Evolutionary conservation across 1,140 invertebrate genomes (phyloP).

Genomic region (Odontomachus brunneus): DNA sequence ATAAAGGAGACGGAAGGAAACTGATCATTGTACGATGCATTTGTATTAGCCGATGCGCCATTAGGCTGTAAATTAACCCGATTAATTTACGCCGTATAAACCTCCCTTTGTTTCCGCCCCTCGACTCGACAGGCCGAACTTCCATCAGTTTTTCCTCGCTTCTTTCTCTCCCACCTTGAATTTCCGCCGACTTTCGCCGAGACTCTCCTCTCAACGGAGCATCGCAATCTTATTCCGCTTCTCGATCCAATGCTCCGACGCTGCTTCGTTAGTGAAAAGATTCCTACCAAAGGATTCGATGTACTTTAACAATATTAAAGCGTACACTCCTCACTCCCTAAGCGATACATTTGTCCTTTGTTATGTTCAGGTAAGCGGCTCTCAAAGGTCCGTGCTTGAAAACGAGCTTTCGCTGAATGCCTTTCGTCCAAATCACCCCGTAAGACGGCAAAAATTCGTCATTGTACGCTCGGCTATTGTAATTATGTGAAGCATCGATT

Average conservation of each 20-base stretch:
- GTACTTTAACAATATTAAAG: constrained; percentile 74
- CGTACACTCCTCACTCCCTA: constrained; percentile 38
- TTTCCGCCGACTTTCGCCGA: constrained; percentile 28
- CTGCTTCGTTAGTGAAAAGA: constrained; percentile 72
- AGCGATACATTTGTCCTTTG: constrained; percentile 62
- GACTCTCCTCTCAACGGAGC: constrained; percentile 31
- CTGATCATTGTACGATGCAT: constrained; percentile 29
- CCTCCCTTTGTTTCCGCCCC: constrained; percentile 55
- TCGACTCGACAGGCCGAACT: constrained; percentile 53
- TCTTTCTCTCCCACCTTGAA: constrained; percentile 30
- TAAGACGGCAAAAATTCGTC: constrained; percentile 21
- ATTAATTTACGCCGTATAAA: constrained; percentile 67
- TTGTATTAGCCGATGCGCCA: constrained; percentile 31
- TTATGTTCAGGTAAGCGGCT: constrained; percentile 64
- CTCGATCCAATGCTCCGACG: constrained; percentile 64
- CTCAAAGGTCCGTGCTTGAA: constrained; percentile 23
- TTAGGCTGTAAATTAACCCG: constrained; percentile 66
- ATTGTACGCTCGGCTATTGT: not conserved
- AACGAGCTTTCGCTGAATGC: constrained; percentile 6
- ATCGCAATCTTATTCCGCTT: constrained; percentile 63
- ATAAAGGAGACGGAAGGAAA: not conserved
- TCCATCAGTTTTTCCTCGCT: constrained; percentile 38
- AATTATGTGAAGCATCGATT: constrained; percentile 24
- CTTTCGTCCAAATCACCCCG: not conserved
- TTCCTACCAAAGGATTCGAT: constrained; percentile 62